Base-by-base conservation (phyloP, 1,140 invertebrate species). In the Drosophila paulistorum region DNA sequence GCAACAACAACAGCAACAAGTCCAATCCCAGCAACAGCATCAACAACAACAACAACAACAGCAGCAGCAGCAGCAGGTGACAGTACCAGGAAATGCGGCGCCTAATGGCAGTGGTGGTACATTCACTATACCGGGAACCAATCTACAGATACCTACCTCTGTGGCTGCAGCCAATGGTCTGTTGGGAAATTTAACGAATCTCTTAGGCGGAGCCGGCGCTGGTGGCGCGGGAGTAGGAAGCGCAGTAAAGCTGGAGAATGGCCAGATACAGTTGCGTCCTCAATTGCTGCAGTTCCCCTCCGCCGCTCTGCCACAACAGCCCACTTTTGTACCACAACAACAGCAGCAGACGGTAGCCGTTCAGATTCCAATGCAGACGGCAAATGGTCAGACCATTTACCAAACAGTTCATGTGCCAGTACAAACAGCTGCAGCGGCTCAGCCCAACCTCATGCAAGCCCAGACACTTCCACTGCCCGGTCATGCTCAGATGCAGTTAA, bases 391-490 rank as follows among this genome's bases (percentile, higher is more conserved):
- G 92, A 98, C 97, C 0, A 95, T 98, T 62, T 97, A 97, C 91
- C 97, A 98, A 90, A 98, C 97, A 0, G 95, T 98, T 1, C 97
- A 98, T 92, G 95, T 98, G 81, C 97, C 97, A 0, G 94, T 98
- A 20, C 97, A 98, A 92, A 93, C 96, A 1, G 45, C 45, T 23
- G n/a, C 14, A 41, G 45, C 7, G 60, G 68, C 7, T 17, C 45
- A 91, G 23, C 93, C 92, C 60, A 93, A 94, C 68, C 92, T 94
- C 10, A 90, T 93, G 70, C 85, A 91, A 54, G 74, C 84, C 62
- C 35, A 82, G 30, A 72, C 70, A 20, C 26, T 82, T 72, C 81
- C 77, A 1, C 73, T 70, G 93, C 70, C 93, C 91, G 42, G 68
- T 30, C 92, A 78, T 9, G 48, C 81, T 17, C 90, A 90, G 42